Evolutionary conservation across 2,113 vertebrate species (phyloP), one percentile per base, ranked within the genome.

Genomic region (Channa argus): DNA sequence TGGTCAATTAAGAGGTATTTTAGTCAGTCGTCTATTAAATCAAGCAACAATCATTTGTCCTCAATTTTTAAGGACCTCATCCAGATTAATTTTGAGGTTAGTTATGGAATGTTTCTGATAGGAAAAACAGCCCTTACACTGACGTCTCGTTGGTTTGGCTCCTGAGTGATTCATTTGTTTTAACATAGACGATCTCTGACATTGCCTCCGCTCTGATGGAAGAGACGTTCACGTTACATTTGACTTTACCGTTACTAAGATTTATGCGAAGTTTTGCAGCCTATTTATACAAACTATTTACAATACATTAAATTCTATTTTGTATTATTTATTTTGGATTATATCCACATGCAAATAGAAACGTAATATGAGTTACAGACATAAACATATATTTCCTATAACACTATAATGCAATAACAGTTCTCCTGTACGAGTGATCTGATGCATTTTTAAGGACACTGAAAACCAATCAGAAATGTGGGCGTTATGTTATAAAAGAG

Each of bases 141-240:
- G 5, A 37, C 34, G 5, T 43, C 10, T 60, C 3, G 0, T 54
- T 4, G 39, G 4, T 41, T 41, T 41, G 4, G 1, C 13, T 36
- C 0, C 4, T n/a, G 11, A 63, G 70, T 82, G 62, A 68, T 24
- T 46, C 44, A 14, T 41, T 15, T 46, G 1, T 3, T 6, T 24
- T 1, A 36, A 3, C 0, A 69, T 78, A 77, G 61, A 88, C 86
- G 77, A 91, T 88, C 89, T 91, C 1, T 59, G 63, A 4, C 13
- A 15, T 73, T 49, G 8, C 46, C 15, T 50, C 12, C 3, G 4
- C 5, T 44, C 34, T 34, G 14, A 2, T n/a, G 7, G 46, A 51
- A 38, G 14, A 63, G n/a, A 52, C 2, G 60, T 51, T 60, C 79
- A 88, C 77, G 77, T 88, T 82, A 76, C 6, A 7, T 41, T 41